Conservation (phyloP, 2,113 vertebrate genomes). For the Hystrix brachyura region DNA sequence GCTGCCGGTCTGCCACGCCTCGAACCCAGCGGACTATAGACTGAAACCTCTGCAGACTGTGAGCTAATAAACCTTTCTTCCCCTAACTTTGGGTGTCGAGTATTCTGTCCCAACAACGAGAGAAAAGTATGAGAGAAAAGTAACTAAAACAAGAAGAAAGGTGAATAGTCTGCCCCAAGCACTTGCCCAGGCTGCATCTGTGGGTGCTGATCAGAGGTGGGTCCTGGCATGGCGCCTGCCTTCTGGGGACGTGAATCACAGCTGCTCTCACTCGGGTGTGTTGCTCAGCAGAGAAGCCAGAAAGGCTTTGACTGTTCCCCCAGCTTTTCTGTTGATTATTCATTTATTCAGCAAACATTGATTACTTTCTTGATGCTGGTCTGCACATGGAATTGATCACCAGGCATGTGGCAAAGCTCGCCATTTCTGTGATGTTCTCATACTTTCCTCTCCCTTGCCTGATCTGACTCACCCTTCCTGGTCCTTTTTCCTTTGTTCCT, state of each 20-base stretch:
- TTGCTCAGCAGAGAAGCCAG: not conserved
- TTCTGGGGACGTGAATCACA: not conserved
- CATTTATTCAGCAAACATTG: constrained; percentile 36
- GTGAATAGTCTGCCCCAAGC: not conserved
- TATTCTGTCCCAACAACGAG: no score
- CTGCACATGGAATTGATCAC: not conserved
- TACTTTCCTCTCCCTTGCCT: not conserved
- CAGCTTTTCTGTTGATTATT: not conserved
- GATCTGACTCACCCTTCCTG: not conserved
- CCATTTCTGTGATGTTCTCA: not conserved
- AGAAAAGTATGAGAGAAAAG: no score
- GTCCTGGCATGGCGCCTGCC: not conserved
- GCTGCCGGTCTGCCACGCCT: no score
- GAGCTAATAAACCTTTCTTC: no score
- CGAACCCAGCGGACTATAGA: no score
- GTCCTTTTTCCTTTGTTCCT: not conserved
- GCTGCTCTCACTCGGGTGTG: not conserved
- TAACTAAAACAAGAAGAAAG: not conserved
- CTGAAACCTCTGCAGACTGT: no score
- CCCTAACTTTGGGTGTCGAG: no score
- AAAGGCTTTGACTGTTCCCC: not conserved
- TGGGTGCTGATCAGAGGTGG: not conserved
- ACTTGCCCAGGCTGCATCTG: not conserved
- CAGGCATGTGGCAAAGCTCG: not conserved
- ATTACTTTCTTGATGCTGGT: not conserved